These are phyloP conservation scores for Alexandromys fortis DNA, from an alignment of 2,113 vertebrate genomes.

Conservation along the genomic window DNA sequence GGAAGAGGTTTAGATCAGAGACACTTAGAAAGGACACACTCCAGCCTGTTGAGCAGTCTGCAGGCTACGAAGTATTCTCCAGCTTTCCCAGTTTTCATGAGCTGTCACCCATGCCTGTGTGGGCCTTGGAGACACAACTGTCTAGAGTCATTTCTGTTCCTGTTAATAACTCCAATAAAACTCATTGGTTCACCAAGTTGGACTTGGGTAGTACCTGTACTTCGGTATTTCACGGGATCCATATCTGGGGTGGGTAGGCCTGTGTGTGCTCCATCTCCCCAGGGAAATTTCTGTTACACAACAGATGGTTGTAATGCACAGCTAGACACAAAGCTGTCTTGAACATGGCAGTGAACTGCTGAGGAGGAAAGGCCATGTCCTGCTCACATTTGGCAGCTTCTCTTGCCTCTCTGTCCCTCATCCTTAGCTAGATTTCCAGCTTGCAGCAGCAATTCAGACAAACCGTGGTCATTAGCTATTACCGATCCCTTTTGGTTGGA, in stretches of 20 bases:
- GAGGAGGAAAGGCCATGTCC: not conserved
- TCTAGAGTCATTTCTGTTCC: not conserved
- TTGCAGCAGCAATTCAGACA: not conserved
- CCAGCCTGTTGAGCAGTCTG: not conserved
- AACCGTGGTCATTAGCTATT: not conserved
- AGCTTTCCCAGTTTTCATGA: not conserved
- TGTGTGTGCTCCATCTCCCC: not conserved
- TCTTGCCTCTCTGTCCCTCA: not conserved
- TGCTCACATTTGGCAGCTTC: not conserved
- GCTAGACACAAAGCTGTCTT: not conserved
- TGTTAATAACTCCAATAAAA: not conserved
- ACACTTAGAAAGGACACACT: not conserved
- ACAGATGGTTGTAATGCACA: not conserved
- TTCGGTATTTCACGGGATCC: not conserved
- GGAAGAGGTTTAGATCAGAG: not conserved
- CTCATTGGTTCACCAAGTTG: not conserved
- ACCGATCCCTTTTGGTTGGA: not conserved
- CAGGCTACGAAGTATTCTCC: not conserved
- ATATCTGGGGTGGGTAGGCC: not conserved
- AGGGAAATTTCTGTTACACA: not conserved
- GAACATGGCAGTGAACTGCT: not conserved
- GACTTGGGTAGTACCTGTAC: not conserved
- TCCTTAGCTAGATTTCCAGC: not conserved
- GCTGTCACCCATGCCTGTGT: too few species aligned
- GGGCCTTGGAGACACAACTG: not conserved